Conservation (phyloP, 2,797 vertebrate species). For the Sparus aurata region DNA sequence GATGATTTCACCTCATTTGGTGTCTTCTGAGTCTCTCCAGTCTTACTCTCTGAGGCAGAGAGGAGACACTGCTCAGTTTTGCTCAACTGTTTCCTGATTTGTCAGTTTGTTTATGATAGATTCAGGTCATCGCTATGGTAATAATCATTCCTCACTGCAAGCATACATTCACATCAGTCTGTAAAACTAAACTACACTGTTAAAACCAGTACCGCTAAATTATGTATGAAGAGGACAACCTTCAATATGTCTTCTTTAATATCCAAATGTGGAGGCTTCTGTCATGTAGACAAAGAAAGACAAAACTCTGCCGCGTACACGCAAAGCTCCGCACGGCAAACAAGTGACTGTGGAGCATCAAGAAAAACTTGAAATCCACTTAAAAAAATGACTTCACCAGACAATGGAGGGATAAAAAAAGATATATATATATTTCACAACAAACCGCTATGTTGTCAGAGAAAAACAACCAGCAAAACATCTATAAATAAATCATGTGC, state of each 20-base stretch:
- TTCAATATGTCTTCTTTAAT: neutral
- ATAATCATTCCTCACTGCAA: neutral
- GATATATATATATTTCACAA: conserved; percentile 1
- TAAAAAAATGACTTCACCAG: conserved; percentile 24
- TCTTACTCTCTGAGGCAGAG: neutral
- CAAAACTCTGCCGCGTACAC: neutral
- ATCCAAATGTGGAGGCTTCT: neutral
- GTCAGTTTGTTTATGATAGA: neutral
- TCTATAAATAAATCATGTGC: conserved; percentile 1
- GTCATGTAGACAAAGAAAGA: neutral
- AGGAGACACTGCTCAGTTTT: neutral
- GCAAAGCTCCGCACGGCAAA: neutral
- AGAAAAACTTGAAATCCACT: conserved; percentile 1
- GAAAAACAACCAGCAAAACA: neutral
- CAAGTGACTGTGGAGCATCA: conserved; percentile 14
- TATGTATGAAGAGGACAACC: neutral
- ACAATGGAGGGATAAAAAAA: neutral
- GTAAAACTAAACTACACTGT: neutral
- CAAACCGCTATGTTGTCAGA: conserved; percentile 26
- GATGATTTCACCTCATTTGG: neutral
- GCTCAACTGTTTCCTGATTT: neutral
- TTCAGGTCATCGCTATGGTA: neutral
- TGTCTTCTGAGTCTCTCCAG: neutral
- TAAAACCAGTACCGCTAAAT: neutral
- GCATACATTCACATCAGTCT: neutral